Evolutionary conservation across 2,797 vertebrate genomes (phyloP).

Genomic region (Sphenodon punctatus): DNA sequence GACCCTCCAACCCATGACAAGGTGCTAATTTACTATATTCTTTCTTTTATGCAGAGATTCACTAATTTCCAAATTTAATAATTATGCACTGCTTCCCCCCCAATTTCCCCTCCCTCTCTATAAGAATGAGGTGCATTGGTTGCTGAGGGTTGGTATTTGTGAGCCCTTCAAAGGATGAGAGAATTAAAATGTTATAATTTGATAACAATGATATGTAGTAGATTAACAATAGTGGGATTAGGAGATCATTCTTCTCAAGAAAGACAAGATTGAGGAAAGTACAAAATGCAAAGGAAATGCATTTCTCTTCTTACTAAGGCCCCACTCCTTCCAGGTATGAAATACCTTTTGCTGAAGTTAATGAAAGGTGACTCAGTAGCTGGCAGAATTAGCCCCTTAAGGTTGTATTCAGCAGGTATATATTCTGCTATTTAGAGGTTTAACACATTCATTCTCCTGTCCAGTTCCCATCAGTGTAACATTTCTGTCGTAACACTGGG

Average conservation of each 20-base stretch:
- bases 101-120: constrained; percentile 32
- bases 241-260: constrained; percentile 22
- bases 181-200: no score
- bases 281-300: neutral
- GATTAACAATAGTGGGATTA: constrained; percentile 35
- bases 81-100: constrained; percentile 60
- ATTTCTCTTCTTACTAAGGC: neutral
- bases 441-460: constrained; percentile 48
- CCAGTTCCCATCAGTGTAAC: constrained; percentile 4
- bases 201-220: constrained; percentile 35
- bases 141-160: constrained; percentile 57
- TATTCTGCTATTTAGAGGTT: neutral
- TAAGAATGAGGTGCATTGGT: constrained; percentile 58
- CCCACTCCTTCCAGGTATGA: constrained; percentile 31
- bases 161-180: neutral
- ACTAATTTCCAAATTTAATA: no score
- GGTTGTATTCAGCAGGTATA: neutral
- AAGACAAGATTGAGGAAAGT: constrained; percentile 37
- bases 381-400: neutral
- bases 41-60: no score
- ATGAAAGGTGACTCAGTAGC: constrained; percentile 2
- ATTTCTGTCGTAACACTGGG: constrained; percentile 30
- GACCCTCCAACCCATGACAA: no score
- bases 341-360: constrained; percentile 41
- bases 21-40: constrained; percentile 53